Evolutionary conservation across 2,797 vertebrate species (phyloP), one percentile per base, ranked within the genome.

Genomic region (Intellagama lesueurii): DNA sequence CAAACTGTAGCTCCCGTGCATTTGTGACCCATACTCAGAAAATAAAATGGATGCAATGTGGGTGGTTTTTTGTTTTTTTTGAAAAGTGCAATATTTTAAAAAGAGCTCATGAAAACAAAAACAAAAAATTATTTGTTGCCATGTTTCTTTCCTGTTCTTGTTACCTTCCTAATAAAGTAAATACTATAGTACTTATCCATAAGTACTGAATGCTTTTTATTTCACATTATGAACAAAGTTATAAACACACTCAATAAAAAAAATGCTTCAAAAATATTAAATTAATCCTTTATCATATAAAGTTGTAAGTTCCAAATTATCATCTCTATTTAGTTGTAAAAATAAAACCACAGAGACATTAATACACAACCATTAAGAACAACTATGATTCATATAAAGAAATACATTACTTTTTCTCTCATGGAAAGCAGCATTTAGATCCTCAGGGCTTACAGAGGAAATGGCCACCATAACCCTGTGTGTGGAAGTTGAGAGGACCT

Each of bases 391-490:
- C 49, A 72, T 32, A 93, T 28, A 90, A 85, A 90, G 64, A 73
- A 89, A 88, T 92, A 90, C 91, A 96, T 98, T 98, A 98, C 98
- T 97, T 97, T 96, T 97, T 94, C 93, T 96, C 70, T 93, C 94
- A 6, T 93, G 94, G 88, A 90, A 88, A 92, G 95, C 93, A 88
- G 96, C 52, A 49, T 95, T 93, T 87, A 95, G 92, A 78, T 97
- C 97, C 11, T 96, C 96, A 3, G 97, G 91, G 91, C 95, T 97
- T 93, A 98, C 88, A 3, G 97, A 96, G 0, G 97, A 97, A 66
- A 97, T 90, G 0, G 98, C 98, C 93, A 97, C 97, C 97, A 98
- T 97, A 81, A 98, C 97, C 85, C 96, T 97, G 86, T 97, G 97
- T 40, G 97, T 97, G 60, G 97, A 98, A 0, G 97, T 97, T 35